Evolutionary conservation across 1,140 invertebrate genomes (phyloP).

Genomic region (Drosophila nigromelanica): DNA sequence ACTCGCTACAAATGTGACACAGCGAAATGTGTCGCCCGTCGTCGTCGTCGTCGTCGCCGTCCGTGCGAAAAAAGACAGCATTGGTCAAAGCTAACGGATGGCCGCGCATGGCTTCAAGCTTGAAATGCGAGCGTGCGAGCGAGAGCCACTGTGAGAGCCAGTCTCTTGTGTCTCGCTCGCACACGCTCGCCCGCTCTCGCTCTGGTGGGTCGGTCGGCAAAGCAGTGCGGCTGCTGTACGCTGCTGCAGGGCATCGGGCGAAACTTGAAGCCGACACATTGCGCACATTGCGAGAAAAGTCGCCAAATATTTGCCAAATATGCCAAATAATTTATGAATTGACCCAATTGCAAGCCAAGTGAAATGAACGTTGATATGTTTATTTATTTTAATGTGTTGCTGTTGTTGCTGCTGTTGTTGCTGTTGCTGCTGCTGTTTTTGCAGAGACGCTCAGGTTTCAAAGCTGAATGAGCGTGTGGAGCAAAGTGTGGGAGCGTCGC

Average conservation of each 20-base stretch:
- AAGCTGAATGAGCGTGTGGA: constrained; percentile 18
- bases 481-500: constrained; percentile 40
- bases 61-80: constrained; percentile 54
- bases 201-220: constrained; percentile 28
- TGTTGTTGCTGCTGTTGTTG: background rate
- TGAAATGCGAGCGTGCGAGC: constrained; percentile 24
- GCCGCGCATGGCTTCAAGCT: constrained; percentile 62
- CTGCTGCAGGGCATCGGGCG: constrained; percentile 2
- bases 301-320: too few species aligned
- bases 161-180: constrained; percentile 3
- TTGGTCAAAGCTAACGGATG: constrained; percentile 69
- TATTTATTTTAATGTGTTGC: too few species aligned
- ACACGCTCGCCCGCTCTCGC: constrained; percentile 19
- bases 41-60: constrained; percentile 7
- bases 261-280: too few species aligned
- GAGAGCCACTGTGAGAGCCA: constrained; percentile 2
- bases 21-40: constrained; percentile 67
- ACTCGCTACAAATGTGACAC: constrained; percentile 52
- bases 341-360: too few species aligned
- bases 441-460: constrained; percentile 7
- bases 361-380: too few species aligned
- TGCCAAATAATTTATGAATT: too few species aligned
- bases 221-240: constrained; percentile 27
- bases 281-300: too few species aligned
- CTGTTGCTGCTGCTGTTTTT: background rate